Evolutionary conservation across 1,140 invertebrate genomes (phyloP).

Genomic region (Muscidifurax raptorellus): DNA sequence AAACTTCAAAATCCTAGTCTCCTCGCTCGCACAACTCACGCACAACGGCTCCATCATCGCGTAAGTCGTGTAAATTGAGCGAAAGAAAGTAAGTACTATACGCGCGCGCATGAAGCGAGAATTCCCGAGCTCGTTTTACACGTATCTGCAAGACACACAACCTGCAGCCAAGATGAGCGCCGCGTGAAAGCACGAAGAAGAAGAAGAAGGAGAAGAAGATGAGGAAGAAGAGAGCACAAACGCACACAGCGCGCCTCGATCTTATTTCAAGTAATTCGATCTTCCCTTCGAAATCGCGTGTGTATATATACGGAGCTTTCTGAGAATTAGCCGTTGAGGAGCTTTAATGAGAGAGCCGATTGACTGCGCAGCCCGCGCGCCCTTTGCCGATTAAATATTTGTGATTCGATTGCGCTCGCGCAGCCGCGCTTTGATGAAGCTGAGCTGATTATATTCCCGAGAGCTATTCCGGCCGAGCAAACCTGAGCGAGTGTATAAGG

Average conservation of each 20-base stretch:
- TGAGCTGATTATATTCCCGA: background rate
- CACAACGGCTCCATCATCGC: no score
- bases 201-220: no score
- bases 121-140: constrained; percentile 16
- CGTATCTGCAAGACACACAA: background rate
- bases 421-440: background rate
- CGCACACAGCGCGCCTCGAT: background rate
- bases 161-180: background rate
- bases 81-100: background rate
- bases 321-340: no score
- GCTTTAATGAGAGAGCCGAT: background rate
- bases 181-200: background rate
- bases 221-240: background rate
- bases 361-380: no score
- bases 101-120: background rate
- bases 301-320: background rate
- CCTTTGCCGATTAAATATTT: no score
- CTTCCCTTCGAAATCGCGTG: background rate
- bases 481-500: background rate
- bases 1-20: background rate
- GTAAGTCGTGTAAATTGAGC: background rate
- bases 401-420: no score
- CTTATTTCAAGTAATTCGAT: constrained; percentile 25
- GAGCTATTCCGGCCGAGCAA: background rate
- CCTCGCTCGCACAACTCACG: background rate